Conservation (phyloP, 2,113 vertebrate genomes). For the Cebus imitator region DNA sequence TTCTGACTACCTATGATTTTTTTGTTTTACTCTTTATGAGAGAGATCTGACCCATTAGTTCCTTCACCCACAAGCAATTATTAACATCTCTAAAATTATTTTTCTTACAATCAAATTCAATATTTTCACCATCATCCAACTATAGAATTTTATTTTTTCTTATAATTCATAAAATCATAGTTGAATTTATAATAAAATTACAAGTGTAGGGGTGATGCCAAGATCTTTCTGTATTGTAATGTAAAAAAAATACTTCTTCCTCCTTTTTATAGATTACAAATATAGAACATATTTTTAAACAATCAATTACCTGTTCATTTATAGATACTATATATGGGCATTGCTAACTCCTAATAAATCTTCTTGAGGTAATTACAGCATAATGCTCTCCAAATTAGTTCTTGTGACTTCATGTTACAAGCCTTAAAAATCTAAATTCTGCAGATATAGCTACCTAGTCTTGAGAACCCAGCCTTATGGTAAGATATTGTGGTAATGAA, state of each 20-base stretch:
- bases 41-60: neutral
- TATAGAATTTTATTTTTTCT: neutral
- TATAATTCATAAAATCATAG: neutral
- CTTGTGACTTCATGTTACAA: neutral
- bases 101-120: neutral
- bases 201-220: neutral
- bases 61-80: neutral
- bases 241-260: neutral
- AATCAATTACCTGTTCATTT: neutral
- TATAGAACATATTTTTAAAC: neutral
- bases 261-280: neutral
- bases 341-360: neutral
- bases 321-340: neutral
- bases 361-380: neutral
- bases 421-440: neutral
- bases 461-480: neutral
- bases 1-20: neutral
- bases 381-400: neutral
- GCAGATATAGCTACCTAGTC: neutral
- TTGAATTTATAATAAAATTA: conserved; percentile 1
- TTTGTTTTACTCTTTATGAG: neutral
- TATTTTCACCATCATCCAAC: neutral
- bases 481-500: neutral
- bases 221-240: neutral
- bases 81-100: neutral